A percentile compares a stretch with the other conserved stretches of the same genome.
Evolutionary conservation across 2,888 invertebrate genomes (phyloP).

Genomic region (Lithophane leautieri): DNA sequence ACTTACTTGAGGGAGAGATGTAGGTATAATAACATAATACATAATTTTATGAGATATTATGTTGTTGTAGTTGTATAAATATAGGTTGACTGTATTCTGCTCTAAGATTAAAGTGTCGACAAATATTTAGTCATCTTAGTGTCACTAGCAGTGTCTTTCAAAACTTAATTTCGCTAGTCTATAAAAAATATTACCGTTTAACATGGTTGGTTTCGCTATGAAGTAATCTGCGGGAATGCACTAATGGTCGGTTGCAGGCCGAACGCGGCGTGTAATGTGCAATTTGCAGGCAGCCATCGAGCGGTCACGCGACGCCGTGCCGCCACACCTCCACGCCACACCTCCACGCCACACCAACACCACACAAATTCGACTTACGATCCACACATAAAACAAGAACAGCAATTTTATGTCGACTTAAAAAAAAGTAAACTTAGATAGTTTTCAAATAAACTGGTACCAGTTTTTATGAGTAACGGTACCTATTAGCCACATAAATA

Average conservation of each 20-base stretch:
- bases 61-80: background rate
- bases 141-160: slow-evolving; percentile 56
- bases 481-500: slow-evolving; percentile 26
- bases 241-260: slow-evolving; percentile 86
- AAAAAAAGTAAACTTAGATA: slow-evolving; percentile 21
- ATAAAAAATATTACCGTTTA: slow-evolving; percentile 83
- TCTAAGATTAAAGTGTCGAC: slow-evolving; percentile 1
- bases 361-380: slow-evolving; percentile 20
- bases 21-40: background rate
- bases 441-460: slow-evolving; percentile 33
- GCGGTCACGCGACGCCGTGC: slow-evolving; percentile 83
- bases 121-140: slow-evolving; percentile 60
- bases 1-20: background rate
- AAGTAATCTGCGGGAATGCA: slow-evolving; percentile 88
- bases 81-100: background rate
- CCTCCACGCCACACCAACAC: slow-evolving; percentile 33
- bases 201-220: slow-evolving; percentile 85
- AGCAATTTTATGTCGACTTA: slow-evolving; percentile 16
- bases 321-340: slow-evolving; percentile 47
- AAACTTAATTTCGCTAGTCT: slow-evolving; percentile 72
- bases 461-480: slow-evolving; percentile 44
- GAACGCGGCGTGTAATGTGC: slow-evolving; percentile 85
- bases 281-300: slow-evolving; percentile 85
- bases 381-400: slow-evolving; percentile 8
- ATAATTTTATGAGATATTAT: background rate